A percentile compares a stretch with the other conserved stretches of the same genome.
phyloP scores from a whole-genome alignment of 2,888 invertebrate species.

The Eristalis intricaria region DNA sequence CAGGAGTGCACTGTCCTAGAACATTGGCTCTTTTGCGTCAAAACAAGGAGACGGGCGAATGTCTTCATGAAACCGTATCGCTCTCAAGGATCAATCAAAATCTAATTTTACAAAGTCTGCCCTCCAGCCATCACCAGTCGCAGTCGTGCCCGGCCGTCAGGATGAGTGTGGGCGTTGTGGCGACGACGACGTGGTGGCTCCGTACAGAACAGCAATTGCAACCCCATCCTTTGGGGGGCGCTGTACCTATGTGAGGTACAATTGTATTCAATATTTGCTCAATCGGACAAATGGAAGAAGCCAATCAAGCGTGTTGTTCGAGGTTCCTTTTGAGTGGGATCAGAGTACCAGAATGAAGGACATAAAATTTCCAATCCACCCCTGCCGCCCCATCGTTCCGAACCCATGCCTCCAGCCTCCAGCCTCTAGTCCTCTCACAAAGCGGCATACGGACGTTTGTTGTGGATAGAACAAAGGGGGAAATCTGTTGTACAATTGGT shows the following conservation, averaged over 20 bases:
- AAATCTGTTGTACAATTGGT: slow-evolving; percentile 17
- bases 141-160: not conserved
- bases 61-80: slow-evolving; percentile 29
- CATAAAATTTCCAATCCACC: slow-evolving; percentile 11
- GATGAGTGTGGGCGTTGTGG: not conserved
- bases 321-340: slow-evolving; percentile 33
- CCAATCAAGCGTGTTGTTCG: slow-evolving; percentile 60
- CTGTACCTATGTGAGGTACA: slow-evolving; percentile 8
- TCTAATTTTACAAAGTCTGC: slow-evolving; percentile 47
- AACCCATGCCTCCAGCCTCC: not conserved
- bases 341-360: slow-evolving; percentile 25
- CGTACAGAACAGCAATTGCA: not conserved
- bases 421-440: not conserved
- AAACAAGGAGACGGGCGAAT: slow-evolving; percentile 18
- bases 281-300: slow-evolving; percentile 63
- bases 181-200: no score
- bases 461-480: slow-evolving; percentile 18
- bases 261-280: slow-evolving; percentile 64
- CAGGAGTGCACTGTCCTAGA: not conserved
- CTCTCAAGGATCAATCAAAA: slow-evolving; percentile 60
- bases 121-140: slow-evolving; percentile 7
- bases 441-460: not conserved
- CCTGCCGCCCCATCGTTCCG: no score
- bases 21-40: slow-evolving; percentile 24
- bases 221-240: not conserved